Percentiles rank a stretch among this genome's conserved stretches.
Conservation (phyloP, 1,140 invertebrate species). For the Brachionus sp. region DNA sequence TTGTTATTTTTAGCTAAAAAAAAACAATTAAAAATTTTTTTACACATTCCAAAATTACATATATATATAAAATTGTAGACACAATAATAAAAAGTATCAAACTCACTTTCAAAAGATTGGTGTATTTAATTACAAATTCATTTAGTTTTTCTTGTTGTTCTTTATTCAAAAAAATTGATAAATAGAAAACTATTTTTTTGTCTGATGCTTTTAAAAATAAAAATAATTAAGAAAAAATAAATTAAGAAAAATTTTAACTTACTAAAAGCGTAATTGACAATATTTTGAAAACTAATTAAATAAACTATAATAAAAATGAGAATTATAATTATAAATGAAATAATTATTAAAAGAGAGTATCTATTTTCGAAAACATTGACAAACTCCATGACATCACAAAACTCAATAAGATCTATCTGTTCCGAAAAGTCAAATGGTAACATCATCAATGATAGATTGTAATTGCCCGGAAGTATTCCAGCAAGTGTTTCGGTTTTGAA, state of each 20-base stretch:
- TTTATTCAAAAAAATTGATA: not conserved
- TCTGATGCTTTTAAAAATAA: not conserved
- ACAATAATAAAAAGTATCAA: too few species aligned
- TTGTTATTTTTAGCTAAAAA: too few species aligned
- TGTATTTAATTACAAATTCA: not conserved
- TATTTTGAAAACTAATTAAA: not conserved
- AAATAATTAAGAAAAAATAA: not conserved
- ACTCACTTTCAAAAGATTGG: not conserved
- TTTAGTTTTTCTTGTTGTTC: not conserved
- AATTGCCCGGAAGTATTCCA: not conserved
- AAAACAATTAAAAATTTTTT: too few species aligned
- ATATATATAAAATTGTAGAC: too few species aligned
- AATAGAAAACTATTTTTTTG: conserved; percentile 11
- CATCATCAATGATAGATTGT: not conserved
- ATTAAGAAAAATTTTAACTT: not conserved
- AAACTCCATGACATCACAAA: not conserved
- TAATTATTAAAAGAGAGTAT: not conserved
- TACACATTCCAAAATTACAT: too few species aligned
- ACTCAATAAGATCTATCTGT: not conserved
- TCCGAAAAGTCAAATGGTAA: not conserved
- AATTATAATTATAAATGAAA: not conserved
- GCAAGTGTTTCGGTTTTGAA: not conserved
- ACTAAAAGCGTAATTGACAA: not conserved
- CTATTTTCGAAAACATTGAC: not conserved
- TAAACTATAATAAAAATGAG: not conserved